Percentiles rank a stretch among this genome's conserved stretches.
Evolutionary conservation across 1,140 invertebrate species (phyloP).

Genomic region (Aphaenogaster floridana): DNA sequence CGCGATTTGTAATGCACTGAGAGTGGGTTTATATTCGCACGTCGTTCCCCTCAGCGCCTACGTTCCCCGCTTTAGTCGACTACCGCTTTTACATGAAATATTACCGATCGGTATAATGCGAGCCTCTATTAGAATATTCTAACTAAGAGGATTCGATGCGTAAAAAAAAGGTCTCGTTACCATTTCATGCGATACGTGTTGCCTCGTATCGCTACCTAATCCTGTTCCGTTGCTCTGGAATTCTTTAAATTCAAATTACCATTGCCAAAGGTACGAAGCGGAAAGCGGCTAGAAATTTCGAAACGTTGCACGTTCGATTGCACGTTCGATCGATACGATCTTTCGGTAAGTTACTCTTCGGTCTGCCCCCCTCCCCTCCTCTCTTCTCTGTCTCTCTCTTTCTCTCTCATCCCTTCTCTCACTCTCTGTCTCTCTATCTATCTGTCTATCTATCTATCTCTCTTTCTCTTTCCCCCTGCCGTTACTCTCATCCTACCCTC

Average conservation of each 20-base stretch:
- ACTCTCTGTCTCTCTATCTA: not conserved
- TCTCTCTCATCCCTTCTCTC: not conserved
- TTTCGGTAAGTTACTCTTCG: conserved; percentile 67
- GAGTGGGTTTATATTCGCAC: conserved; percentile 14
- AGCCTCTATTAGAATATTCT: conserved; percentile 52
- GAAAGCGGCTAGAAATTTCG: conserved; percentile 58
- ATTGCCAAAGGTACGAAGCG: conserved; percentile 1
- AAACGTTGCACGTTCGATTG: conserved; percentile 61
- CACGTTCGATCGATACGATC: conserved; percentile 74
- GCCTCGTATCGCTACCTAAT: conserved; percentile 38
- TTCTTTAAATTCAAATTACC: conserved; percentile 64
- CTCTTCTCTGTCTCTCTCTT: conserved; percentile 21
- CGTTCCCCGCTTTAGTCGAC: not conserved
- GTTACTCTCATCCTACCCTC: conserved; percentile 52
- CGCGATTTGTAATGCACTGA: conserved; percentile 45
- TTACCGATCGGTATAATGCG: conserved; percentile 51
- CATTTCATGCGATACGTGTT: conserved; percentile 50
- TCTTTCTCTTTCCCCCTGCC: not conserved
- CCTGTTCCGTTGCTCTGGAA: conserved; percentile 32
- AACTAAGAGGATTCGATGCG: conserved; percentile 41
- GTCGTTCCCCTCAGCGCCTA: not conserved
- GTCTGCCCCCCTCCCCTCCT: not conserved
- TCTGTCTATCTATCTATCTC: conserved; percentile 4
- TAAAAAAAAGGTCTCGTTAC: conserved; percentile 36
- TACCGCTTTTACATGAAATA: conserved; percentile 56